Evolutionary conservation across 2,797 vertebrate genomes (phyloP).

Genomic region (Sebastes taczanowskii): DNA sequence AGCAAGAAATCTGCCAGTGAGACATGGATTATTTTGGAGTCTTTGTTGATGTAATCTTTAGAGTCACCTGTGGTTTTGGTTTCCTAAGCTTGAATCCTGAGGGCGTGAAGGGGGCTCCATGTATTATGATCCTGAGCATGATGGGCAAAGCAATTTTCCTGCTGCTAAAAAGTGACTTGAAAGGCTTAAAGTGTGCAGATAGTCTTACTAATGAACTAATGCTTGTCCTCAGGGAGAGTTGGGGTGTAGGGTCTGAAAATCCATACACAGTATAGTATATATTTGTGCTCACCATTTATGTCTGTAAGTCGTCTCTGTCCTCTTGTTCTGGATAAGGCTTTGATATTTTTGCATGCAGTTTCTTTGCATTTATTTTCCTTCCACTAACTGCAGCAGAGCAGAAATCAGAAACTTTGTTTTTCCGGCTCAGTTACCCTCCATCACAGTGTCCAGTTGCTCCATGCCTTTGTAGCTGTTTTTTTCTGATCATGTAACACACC

Average conservation of each 20-base stretch:
- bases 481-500: constrained; percentile 62
- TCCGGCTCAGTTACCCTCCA: constrained; percentile 23
- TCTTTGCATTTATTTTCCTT: constrained; percentile 9
- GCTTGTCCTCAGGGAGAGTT: constrained; percentile 31
- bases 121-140: constrained; percentile 41
- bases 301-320: neutral
- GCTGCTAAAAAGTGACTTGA: constrained; percentile 17
- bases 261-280: neutral
- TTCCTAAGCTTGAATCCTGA: constrained; percentile 9
- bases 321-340: neutral
- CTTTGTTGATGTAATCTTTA: neutral
- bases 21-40: neutral
- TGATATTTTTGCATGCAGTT: neutral
- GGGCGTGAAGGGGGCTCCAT: constrained; percentile 1
- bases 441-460: constrained; percentile 34
- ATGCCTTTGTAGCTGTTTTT: constrained; percentile 39
- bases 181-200: constrained; percentile 19
- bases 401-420: constrained; percentile 45
- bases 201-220: constrained; percentile 44
- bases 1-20: neutral
- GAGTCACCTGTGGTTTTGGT: constrained; percentile 17
- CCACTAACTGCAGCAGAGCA: neutral
- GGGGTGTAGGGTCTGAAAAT: neutral
- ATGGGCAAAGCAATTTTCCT: constrained; percentile 44
- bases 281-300: neutral